phyloP scores from a whole-genome alignment of 2,113 vertebrate species.

The Tyrannus savana region DNA sequence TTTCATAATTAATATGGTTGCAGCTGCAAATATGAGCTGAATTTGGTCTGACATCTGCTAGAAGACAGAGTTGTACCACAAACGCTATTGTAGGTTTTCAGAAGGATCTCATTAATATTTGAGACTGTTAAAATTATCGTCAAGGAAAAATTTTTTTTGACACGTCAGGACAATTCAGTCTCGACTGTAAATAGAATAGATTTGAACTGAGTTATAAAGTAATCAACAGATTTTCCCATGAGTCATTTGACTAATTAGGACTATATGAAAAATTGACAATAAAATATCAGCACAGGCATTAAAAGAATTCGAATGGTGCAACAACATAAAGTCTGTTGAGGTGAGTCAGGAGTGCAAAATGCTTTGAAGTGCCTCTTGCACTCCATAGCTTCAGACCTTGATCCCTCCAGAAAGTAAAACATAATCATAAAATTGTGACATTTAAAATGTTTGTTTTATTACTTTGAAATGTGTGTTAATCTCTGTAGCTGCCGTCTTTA shows the following conservation, averaged over 20 bases:
- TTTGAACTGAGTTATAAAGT: not conserved
- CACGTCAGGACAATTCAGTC: not conserved
- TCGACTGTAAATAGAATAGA: not conserved
- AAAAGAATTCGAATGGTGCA: not conserved
- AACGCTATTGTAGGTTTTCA: not conserved
- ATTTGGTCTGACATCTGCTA: not conserved
- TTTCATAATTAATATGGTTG: conserved; percentile 20
- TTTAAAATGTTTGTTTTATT: not conserved
- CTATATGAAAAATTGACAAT: not conserved
- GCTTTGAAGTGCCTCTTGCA: not conserved
- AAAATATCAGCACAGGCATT: not conserved
- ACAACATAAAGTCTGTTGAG: not conserved
- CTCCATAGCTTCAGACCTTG: not conserved
- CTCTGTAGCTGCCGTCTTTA: not conserved
- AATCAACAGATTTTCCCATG: not conserved
- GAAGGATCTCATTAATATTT: conserved; percentile 23
- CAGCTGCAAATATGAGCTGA: conserved; percentile 22
- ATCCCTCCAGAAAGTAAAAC: not conserved
- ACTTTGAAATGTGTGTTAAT: rapidly evolving
- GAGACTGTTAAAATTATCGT: not conserved
- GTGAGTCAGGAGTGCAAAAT: not conserved
- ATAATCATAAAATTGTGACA: not conserved
- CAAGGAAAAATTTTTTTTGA: not conserved
- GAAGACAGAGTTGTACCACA: not conserved
- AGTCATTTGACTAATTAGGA: not conserved